These are phyloP conservation scores for Phalacrocorax pelagicus DNA, from an alignment of 2,113 vertebrate species.

Conservation along the genomic window DNA sequence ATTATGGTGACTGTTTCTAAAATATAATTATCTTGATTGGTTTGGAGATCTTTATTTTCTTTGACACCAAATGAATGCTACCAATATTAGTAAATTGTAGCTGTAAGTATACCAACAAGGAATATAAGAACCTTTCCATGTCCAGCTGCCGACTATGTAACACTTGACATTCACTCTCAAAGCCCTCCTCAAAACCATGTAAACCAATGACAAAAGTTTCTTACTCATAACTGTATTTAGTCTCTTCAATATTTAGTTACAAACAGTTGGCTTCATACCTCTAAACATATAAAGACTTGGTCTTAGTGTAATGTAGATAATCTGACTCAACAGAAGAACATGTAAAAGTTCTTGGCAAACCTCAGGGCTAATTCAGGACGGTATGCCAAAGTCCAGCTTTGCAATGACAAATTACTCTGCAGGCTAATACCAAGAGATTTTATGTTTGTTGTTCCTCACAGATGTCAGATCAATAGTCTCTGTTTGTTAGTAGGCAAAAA, in stretches of 20 bases:
- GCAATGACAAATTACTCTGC: not conserved
- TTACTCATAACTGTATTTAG: not conserved
- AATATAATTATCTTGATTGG: not conserved
- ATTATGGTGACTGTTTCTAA: not conserved
- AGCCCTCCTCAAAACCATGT: not conserved
- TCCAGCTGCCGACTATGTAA: not conserved
- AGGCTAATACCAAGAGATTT: not conserved
- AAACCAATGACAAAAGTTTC: not conserved
- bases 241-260: not conserved
- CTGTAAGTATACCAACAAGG: not conserved
- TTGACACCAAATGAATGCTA: not conserved
- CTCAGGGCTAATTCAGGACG: not conserved
- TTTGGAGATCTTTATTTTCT: not conserved
- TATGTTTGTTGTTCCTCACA: not conserved
- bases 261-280: not conserved
- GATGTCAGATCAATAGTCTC: not conserved
- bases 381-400: slow-evolving; percentile 8
- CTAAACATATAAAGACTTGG: not conserved
- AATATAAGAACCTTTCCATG: not conserved
- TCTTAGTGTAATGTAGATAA: not conserved
- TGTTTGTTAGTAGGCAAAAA: not conserved
- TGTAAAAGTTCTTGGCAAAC: not conserved
- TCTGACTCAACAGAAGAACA: not conserved
- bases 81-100: not conserved
- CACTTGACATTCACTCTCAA: not conserved